Conservation (phyloP, 2,888 invertebrate genomes). For the Eulithis prunata region DNA sequence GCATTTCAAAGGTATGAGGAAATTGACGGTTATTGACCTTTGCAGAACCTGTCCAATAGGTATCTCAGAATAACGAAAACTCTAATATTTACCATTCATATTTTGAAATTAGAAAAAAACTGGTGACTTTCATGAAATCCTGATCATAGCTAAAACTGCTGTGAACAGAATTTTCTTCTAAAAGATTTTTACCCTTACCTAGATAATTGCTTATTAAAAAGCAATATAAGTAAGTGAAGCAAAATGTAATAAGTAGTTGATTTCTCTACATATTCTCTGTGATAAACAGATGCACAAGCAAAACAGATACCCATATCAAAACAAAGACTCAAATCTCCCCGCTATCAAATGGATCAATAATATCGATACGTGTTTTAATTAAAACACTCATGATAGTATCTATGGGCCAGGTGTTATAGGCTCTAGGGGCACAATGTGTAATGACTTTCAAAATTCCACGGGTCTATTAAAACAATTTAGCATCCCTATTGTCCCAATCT, state of each 20-base stretch:
- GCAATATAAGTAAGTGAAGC: too few relatives aligned
- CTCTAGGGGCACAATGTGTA: constrained; percentile 66
- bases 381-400: constrained; percentile 71
- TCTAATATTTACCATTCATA: too few relatives aligned
- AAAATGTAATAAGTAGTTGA: too few relatives aligned
- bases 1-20: background rate
- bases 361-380: constrained; percentile 58
- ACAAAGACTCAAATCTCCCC: constrained; percentile 32
- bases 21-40: background rate
- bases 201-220: too few relatives aligned
- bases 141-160: too few relatives aligned
- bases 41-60: background rate
- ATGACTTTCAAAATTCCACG: constrained; percentile 71
- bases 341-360: constrained; percentile 37
- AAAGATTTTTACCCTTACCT: too few relatives aligned
- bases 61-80: too few relatives aligned
- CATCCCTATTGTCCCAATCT: constrained; percentile 68
- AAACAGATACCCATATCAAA: constrained; percentile 25
- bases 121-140: too few relatives aligned
- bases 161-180: too few relatives aligned
- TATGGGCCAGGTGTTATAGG: constrained; percentile 68
- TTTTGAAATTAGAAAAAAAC: too few relatives aligned
- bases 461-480: constrained; percentile 83
- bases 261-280: background rate
- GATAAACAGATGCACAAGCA: constrained; percentile 18